Evolutionary conservation across 2,113 vertebrate species (phyloP), one percentile per base, ranked within the genome.

Genomic region (Labrus mixtus): DNA sequence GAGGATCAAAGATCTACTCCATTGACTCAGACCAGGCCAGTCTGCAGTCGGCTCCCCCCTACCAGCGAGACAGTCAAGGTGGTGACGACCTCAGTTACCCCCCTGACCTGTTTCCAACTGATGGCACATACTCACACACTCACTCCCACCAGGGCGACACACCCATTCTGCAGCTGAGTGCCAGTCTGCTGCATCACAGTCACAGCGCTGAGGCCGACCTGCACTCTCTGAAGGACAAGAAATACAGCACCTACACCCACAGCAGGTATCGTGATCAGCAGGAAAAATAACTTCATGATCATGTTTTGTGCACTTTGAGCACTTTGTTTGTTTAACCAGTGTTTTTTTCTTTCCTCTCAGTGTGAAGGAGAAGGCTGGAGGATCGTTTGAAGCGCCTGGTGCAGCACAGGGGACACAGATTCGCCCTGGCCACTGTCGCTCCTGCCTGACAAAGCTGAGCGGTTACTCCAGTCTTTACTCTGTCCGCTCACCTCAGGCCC

Each of bases 381-480:
- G 89, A 19, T 93, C 92, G 0, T 90, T 92, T 15, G 97, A 96
- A 0, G 93, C 95, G 22, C 92, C 94, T 0, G 54, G 62, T 1
- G 48, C 82, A 1, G 95, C 94, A 54, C 68, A 81, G 37, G 96
- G 93, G 0, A 93, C 97, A 1, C 95, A 95, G 16, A 20, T 51
- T 70, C 65, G 92, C 72, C 92, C 90, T 87, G 94, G 85, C 0
- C 97, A 99, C 91, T 99, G 97, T 82, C 94, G 97, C 78, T 97
- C 97, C 90, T 99, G 98, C 86, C 95, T 98, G 19, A 96, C 97
- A 73, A 96, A 96, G 76, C 88, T 99, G 82, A 96, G 95, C 57
- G 95, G 95, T 41, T 98, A 97, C 3, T 94, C 96, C 0, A 95
- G 96, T 67, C 97, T 98, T 50, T 97, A 97, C 91, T 94, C 96